A percentile compares a stretch with the other conserved stretches of the same genome.
Evolutionary conservation across 2,797 vertebrate species (phyloP).

Genomic region (Columba guinea): DNA sequence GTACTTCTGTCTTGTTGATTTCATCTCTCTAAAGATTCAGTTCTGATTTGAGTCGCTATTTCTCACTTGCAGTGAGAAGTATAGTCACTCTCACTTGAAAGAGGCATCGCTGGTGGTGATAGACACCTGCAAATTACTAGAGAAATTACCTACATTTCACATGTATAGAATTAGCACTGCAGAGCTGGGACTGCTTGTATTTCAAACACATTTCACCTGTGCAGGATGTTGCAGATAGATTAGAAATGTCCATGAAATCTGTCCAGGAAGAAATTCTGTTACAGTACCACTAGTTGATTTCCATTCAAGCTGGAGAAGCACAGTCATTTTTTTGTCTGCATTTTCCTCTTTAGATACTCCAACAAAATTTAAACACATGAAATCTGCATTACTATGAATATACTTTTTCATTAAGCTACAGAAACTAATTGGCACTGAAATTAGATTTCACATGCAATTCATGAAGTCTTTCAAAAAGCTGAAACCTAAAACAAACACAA

Average conservation of each 20-base stretch:
- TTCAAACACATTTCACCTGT: background rate
- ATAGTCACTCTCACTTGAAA: background rate
- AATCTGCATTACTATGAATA: background rate
- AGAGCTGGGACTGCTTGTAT: background rate
- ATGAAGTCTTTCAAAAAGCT: background rate
- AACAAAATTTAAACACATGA: background rate
- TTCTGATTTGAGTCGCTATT: background rate
- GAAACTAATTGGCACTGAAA: background rate
- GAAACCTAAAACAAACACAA: background rate
- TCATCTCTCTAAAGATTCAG: background rate
- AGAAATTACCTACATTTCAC: background rate
- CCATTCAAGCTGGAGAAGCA: background rate
- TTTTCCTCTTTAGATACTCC: slow-evolving; percentile 26
- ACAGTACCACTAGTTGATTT: background rate
- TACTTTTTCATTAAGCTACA: background rate
- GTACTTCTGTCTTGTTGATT: background rate
- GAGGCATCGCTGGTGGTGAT: background rate
- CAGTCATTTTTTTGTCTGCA: slow-evolving; percentile 20
- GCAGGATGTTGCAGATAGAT: background rate
- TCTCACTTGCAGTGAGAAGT: background rate
- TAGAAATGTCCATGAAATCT: background rate
- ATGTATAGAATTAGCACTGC: background rate
- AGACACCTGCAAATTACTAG: background rate
- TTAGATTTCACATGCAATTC: background rate
- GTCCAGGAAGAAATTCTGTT: background rate